Percentiles rank a stretch among this genome's conserved stretches.
Conservation (phyloP, 1,140 invertebrate species). For the Choristoneura fumiferana region DNA sequence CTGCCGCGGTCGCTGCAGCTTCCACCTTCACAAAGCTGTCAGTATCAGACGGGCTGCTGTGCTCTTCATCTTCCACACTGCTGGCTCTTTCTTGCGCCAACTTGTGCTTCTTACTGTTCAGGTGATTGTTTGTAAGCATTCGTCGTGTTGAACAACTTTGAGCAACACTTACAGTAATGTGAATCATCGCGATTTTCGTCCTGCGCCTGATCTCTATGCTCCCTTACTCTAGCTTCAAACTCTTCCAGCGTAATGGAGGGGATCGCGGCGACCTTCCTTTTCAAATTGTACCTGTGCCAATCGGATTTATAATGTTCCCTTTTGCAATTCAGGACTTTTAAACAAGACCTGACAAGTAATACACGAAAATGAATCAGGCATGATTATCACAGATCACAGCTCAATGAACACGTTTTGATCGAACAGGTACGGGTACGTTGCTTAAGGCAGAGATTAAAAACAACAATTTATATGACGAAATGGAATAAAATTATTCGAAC, state of each 20-base stretch:
- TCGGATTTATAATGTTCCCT: conserved; percentile 94
- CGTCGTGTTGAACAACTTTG: conserved; percentile 89
- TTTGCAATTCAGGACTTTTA: conserved; percentile 88
- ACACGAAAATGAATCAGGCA: conserved; percentile 85
- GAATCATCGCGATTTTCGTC: conserved; percentile 66
- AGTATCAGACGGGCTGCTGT: conserved; percentile 54
- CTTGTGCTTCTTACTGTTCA: conserved; percentile 96
- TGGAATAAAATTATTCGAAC: no score
- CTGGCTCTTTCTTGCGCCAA: conserved; percentile 72
- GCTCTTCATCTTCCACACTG: conserved; percentile 38
- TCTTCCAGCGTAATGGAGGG: conserved; percentile 91
- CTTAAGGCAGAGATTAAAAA: no score
- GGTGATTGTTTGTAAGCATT: conserved; percentile 95
- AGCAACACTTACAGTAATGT: conserved; percentile 87
- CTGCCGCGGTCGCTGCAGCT: conserved; percentile 16
- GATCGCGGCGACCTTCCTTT: conserved; percentile 93
- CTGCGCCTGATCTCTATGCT: conserved; percentile 80
- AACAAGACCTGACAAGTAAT: conserved; percentile 94
- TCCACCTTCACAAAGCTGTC: conserved; percentile 65
- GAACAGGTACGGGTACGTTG: no score
- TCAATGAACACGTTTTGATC: conserved; percentile 20
- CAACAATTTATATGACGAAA: no score
- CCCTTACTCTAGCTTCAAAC: conserved; percentile 86
- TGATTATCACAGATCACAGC: conserved; percentile 45
- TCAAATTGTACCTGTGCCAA: conserved; percentile 98